Base-by-base conservation (phyloP, 2,888 invertebrate genomes). In the Melitaea athalia region DNA sequence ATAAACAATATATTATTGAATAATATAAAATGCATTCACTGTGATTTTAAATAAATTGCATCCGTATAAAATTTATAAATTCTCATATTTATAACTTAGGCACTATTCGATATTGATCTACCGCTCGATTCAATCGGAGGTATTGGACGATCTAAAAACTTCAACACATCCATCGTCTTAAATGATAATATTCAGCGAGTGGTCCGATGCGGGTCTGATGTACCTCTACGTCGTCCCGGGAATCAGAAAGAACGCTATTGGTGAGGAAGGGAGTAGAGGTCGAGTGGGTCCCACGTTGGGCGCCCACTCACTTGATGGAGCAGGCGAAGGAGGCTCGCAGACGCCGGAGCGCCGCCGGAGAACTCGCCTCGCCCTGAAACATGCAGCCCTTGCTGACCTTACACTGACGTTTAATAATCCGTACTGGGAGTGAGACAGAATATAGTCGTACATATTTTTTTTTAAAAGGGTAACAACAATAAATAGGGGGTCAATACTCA, bases 251-350 rank as follows among this genome's bases (percentile, higher is more conserved):
- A 47, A 47, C 3, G 5, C 12, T 47, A 47, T 14, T 5, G 14
- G 12, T 47, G 10, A 47, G 12, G 45, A 47, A 14, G 14, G 12
- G 45, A 47, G 11, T 14, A 14, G 45, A 47, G 43, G 14, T 14
- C 0, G 12, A 12, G 5, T 14, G 8, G 5, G 45, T 47, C 45
- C 45, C 45, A 47, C 45, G 45, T 11, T 14, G 45, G 45, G 45
- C 11, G 45, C 45, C 45, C 11, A 11, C 73, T 86, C 82, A 90
- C 86, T 89, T 87, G 82, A 84, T 87, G 76, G 88, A 86, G 85
- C 90, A 86, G 65, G 89, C 77, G 82, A 89, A 90, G 72, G 85
- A 89, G 74, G 89, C 90, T 74, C 90, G 89, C 78, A 90, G 84
- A 60, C 87, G 85, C 69, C 79, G 85, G 83, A 90, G 49, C 38